phyloP scores from a whole-genome alignment of 2,888 invertebrate species.

The Coleophora deauratella region DNA sequence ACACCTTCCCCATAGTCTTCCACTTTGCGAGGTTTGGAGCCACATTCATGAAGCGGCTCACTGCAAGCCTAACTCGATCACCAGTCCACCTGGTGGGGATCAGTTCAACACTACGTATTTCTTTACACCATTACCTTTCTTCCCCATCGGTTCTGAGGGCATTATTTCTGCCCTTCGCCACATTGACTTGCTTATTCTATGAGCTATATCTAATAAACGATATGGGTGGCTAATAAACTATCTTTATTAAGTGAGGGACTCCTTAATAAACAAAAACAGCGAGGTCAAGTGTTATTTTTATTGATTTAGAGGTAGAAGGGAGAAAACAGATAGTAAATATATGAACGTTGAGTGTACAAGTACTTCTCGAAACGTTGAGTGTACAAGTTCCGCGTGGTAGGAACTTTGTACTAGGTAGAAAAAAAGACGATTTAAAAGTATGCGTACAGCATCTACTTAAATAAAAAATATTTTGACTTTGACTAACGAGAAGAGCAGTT shows the following conservation, averaged over 20 bases:
- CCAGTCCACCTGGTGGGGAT: neutral
- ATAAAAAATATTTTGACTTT: no score
- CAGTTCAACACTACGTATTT: neutral
- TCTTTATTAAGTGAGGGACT: slow-evolving; percentile 39
- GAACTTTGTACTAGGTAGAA: no score
- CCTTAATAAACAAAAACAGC: no score
- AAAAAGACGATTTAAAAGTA: no score
- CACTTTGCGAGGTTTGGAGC: neutral
- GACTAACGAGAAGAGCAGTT: no score
- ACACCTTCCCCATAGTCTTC: neutral
- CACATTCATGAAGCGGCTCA: neutral
- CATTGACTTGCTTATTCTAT: neutral
- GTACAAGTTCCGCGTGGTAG: no score
- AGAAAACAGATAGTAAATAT: no score
- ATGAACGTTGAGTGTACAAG: no score
- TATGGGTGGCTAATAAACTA: slow-evolving; percentile 13
- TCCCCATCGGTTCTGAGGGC: neutral
- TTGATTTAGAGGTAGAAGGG: no score
- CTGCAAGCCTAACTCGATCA: neutral
- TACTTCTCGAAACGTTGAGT: no score
- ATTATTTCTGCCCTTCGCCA: neutral
- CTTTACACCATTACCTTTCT: neutral
- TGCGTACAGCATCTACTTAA: no score
- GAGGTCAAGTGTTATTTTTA: no score
- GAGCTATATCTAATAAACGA: neutral